These are phyloP conservation scores for Notodonta ziczac DNA, from an alignment of 2,888 invertebrate genomes.

Conservation along the genomic window DNA sequence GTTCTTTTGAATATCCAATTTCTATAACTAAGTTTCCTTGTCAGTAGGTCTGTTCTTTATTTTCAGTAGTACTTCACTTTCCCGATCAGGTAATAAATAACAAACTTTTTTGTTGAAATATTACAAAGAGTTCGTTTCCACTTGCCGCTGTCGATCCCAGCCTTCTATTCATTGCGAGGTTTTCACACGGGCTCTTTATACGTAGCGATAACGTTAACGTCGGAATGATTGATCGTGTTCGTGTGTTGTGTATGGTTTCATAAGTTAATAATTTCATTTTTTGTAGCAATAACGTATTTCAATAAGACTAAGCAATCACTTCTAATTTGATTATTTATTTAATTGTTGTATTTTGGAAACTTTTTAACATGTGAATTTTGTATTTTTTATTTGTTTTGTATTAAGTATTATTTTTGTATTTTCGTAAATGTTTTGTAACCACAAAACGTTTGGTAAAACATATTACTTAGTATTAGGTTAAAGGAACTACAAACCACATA, in stretches of 20 bases:
- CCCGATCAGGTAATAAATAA: slow-evolving; percentile 35
- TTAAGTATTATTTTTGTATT: no score
- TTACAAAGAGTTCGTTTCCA: slow-evolving; percentile 33
- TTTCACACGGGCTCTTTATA: background rate
- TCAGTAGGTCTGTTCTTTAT: slow-evolving; percentile 25
- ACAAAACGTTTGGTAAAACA: no score
- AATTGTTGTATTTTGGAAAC: no score
- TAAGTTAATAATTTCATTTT: no score
- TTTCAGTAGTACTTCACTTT: slow-evolving; percentile 5
- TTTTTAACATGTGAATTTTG: no score
- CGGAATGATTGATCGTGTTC: background rate
- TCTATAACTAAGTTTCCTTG: slow-evolving; percentile 33
- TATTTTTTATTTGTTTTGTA: no score
- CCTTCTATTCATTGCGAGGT: slow-evolving; percentile 18
- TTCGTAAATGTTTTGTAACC: no score
- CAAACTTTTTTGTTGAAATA: slow-evolving; percentile 33
- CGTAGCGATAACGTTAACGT: background rate
- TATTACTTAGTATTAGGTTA: no score
- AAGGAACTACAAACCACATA: no score
- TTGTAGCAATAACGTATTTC: no score
- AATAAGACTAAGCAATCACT: no score
- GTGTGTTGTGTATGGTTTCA: background rate
- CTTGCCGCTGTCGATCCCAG: slow-evolving; percentile 35
- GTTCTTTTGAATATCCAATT: slow-evolving; percentile 19
- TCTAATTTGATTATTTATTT: no score